Evolutionary conservation across 2,797 vertebrate species (phyloP).

Genomic region (Falco novaeseelandiae): DNA sequence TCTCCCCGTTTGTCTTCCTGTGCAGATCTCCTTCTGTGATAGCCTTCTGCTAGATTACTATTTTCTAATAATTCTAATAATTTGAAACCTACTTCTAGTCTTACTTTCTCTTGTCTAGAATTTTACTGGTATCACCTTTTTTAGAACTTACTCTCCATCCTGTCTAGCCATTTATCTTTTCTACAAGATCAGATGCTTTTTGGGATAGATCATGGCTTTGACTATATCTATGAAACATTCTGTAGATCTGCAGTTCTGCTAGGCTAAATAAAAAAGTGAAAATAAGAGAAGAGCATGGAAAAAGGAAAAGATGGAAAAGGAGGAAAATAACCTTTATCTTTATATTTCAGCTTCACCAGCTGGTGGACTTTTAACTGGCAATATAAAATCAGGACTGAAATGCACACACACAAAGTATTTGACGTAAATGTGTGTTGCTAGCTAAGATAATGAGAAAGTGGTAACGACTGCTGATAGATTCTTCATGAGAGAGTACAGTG

Average conservation of each 20-base stretch:
- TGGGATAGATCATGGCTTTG: not conserved
- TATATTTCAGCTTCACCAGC: not conserved
- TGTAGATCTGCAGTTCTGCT: not conserved
- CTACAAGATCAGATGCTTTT: not conserved
- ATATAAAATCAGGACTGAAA: not conserved
- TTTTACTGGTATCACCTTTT: not conserved
- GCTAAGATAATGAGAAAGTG: not conserved
- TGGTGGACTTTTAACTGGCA: not conserved
- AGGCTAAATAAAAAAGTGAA: not conserved
- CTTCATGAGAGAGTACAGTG: not conserved
- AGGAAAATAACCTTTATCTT: not conserved
- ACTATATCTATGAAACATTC: not conserved
- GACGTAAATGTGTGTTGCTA: not conserved
- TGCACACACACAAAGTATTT: not conserved
- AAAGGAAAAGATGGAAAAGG: not conserved
- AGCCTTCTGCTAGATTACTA: not conserved
- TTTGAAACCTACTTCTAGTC: not conserved
- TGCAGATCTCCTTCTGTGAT: not conserved
- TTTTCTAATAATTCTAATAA: not conserved
- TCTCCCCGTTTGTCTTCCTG: not conserved
- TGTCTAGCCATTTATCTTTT: not conserved
- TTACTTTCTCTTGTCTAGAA: not conserved
- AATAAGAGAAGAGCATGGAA: not conserved
- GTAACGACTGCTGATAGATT: not conserved
- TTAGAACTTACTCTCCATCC: not conserved